Evolutionary conservation across 2,797 vertebrate species (phyloP).

Genomic region (Ptychobarbus kaznakovi): DNA sequence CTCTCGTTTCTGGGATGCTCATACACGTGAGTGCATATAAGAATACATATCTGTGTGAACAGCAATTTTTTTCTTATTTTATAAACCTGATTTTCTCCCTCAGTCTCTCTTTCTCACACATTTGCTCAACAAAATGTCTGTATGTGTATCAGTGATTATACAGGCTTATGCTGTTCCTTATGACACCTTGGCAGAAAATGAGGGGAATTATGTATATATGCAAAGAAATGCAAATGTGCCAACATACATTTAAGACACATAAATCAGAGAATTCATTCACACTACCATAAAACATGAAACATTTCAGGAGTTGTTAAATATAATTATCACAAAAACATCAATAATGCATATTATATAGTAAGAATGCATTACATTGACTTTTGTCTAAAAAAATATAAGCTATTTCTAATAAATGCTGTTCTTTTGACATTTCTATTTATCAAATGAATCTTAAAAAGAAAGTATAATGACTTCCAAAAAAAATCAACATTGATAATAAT

Average conservation of each 20-base stretch:
- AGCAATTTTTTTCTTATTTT: slow-evolving; percentile 4
- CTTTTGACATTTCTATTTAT: not conserved
- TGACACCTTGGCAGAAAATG: slow-evolving; percentile 40
- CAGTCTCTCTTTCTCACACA: not conserved
- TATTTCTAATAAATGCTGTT: not conserved
- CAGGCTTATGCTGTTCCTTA: slow-evolving; percentile 11
- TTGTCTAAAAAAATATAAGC: not conserved
- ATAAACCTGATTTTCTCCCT: not conserved
- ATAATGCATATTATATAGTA: not conserved
- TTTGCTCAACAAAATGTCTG: not conserved
- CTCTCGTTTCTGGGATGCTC: slow-evolving; percentile 14
- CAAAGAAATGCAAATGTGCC: not conserved
- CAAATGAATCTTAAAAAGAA: not conserved
- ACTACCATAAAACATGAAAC: not conserved
- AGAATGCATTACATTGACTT: not conserved
- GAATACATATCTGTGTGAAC: not conserved
- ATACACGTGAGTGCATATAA: not conserved
- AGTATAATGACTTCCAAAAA: not conserved
- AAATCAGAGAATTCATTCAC: not conserved
- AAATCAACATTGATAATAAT: not conserved
- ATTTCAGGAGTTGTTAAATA: not conserved
- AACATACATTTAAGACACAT: not conserved
- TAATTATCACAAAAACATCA: not conserved
- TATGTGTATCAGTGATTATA: slow-evolving; percentile 29
- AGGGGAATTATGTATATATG: slow-evolving; percentile 9